Percentiles rank a stretch among this genome's conserved stretches.
These are phyloP conservation scores for Theristicus caerulescens DNA, from an alignment of 2,113 vertebrate genomes.

Conservation along the genomic window DNA sequence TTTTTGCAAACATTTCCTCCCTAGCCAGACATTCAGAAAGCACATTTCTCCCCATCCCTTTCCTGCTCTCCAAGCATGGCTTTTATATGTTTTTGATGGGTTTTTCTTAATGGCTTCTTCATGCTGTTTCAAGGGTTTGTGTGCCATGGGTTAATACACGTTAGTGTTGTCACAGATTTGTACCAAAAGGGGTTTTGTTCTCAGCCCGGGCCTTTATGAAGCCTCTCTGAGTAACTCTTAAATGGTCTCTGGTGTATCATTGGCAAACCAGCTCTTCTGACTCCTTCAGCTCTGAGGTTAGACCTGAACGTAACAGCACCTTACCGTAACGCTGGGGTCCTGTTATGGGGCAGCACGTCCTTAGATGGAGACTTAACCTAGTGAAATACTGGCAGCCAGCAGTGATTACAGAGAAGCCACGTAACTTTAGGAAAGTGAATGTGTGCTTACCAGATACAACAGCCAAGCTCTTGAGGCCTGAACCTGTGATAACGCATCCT, in stretches of 20 bases:
- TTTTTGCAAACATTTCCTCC: background rate
- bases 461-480: background rate
- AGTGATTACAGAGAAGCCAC: background rate
- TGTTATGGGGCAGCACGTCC: background rate
- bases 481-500: background rate
- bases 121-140: background rate
- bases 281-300: background rate
- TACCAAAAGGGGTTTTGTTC: slow-evolving; percentile 3
- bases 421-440: background rate
- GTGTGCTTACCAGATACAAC: background rate
- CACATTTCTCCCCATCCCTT: background rate
- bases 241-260: background rate
- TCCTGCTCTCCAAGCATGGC: background rate
- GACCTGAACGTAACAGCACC: background rate
- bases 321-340: fast-evolving
- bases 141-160: background rate
- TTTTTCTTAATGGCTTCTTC: slow-evolving; percentile 20
- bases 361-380: background rate
- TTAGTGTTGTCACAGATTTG: background rate
- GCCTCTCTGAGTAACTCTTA: background rate
- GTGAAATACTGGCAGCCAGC: background rate
- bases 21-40: background rate
- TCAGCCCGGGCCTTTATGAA: background rate
- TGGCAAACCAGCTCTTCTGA: background rate
- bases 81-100: background rate